Evolutionary conservation across 2,888 invertebrate genomes (phyloP).

Genomic region (Yponomeuta evonymella): DNA sequence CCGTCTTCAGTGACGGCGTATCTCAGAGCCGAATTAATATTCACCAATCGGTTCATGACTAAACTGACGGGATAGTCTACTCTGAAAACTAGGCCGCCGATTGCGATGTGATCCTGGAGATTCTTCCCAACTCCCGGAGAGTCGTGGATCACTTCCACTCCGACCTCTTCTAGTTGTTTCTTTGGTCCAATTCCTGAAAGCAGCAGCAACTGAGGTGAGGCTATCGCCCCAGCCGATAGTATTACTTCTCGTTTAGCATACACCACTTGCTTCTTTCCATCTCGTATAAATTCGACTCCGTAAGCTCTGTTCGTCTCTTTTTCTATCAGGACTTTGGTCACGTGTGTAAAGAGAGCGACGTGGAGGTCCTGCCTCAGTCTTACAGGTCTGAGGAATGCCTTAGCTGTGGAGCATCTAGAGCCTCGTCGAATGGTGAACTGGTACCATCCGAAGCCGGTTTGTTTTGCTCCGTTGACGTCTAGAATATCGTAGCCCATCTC

Average conservation of each 20-base stretch:
- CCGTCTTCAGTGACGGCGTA: conserved; percentile 92
- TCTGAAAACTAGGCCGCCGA: conserved; percentile 87
- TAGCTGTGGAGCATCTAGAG: conserved; percentile 88
- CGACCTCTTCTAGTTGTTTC: conserved; percentile 82
- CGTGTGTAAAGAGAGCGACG: conserved; percentile 86
- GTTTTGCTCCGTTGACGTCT: conserved; percentile 90
- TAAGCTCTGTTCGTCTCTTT: conserved; percentile 82
- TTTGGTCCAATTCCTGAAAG: conserved; percentile 90
- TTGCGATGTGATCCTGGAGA: conserved; percentile 92
- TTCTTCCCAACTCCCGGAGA: conserved; percentile 91
- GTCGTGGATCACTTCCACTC: conserved; percentile 83
- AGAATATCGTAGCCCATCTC: conserved; percentile 93
- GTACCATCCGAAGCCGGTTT: conserved; percentile 90
- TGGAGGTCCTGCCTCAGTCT: conserved; percentile 88
- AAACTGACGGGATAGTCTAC: conserved; percentile 88
- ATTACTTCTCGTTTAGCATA: conserved; percentile 88
- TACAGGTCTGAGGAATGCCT: conserved; percentile 89
- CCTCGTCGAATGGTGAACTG: conserved; percentile 93
- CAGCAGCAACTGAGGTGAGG: conserved; percentile 93
- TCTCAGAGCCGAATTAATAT: conserved; percentile 86
- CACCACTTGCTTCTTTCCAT: conserved; percentile 77
- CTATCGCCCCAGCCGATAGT: conserved; percentile 91
- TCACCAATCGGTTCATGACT: conserved; percentile 87
- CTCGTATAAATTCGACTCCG: conserved; percentile 86
- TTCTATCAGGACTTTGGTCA: conserved; percentile 85